phyloP scores from a whole-genome alignment of 1,140 invertebrate genomes.

The Polypedilum pembai region DNA sequence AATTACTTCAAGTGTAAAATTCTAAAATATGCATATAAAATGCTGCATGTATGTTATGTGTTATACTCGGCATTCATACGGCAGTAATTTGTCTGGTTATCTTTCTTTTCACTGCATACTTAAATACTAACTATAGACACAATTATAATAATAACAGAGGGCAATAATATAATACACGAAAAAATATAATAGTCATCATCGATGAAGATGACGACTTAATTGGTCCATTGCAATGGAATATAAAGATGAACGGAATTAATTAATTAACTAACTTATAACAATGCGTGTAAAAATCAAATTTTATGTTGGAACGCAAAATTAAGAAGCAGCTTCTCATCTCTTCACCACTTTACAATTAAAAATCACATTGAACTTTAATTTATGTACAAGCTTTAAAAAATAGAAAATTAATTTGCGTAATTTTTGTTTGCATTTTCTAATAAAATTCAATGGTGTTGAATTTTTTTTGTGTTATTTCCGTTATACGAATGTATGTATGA shows the following conservation, averaged over 20 bases:
- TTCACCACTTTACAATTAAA: background rate
- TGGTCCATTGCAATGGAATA: background rate
- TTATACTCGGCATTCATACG: slow-evolving; percentile 9
- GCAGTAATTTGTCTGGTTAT: slow-evolving; percentile 8
- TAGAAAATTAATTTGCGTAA: background rate
- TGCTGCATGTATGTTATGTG: background rate
- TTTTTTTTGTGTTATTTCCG: slow-evolving; percentile 13
- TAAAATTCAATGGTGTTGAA: background rate
- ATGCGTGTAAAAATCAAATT: background rate
- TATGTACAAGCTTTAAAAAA: background rate
- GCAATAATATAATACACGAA: background rate
- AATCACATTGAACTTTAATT: background rate
- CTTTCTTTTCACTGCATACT: no score
- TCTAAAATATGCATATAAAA: background rate
- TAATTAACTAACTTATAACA: background rate
- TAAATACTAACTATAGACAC: background rate
- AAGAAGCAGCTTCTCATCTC: background rate
- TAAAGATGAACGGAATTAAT: background rate
- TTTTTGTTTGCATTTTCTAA: slow-evolving; percentile 13
- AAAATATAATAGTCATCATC: no score
- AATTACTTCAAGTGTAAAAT: slow-evolving; percentile 10
- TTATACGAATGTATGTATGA: background rate
- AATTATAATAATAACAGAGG: slow-evolving; percentile 9
- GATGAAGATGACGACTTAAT: no score
- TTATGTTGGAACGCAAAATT: background rate